phyloP scores from a whole-genome alignment of 2,113 vertebrate species.

The Gymnarchus niloticus region DNA sequence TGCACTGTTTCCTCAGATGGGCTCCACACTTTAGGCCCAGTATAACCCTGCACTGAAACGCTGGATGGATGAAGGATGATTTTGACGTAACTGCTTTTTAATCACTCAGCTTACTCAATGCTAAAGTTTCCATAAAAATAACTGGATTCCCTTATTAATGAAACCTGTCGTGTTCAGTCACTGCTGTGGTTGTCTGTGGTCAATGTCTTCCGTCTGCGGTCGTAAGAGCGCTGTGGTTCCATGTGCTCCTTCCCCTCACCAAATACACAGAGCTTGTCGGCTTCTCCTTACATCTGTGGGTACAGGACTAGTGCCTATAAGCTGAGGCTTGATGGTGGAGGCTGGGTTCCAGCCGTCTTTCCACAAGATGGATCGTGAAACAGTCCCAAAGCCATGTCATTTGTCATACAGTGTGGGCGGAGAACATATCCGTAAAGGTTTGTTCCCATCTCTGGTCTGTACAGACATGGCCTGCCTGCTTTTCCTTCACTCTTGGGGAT shows the following conservation, averaged over 20 bases:
- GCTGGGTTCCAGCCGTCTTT: not conserved
- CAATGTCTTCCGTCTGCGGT: not conserved
- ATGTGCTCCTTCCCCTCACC: not conserved
- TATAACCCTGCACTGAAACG: too few relatives aligned
- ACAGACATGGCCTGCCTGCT: not conserved
- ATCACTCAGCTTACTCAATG: too few relatives aligned
- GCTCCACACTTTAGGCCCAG: too few relatives aligned
- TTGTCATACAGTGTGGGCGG: not conserved
- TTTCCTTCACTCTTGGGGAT: not conserved
- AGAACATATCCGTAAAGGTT: not conserved
- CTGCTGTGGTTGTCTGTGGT: not conserved
- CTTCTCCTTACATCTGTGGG: not conserved
- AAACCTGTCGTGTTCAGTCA: too few relatives aligned
- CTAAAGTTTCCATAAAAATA: too few relatives aligned
- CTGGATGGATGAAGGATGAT: too few relatives aligned
- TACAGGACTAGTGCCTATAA: not conserved
- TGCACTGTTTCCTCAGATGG: too few relatives aligned
- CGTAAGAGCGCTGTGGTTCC: not conserved
- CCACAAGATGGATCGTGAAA: not conserved
- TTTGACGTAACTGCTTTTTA: too few relatives aligned
- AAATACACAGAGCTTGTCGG: not conserved
- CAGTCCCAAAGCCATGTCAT: not conserved
- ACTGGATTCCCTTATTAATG: too few relatives aligned
- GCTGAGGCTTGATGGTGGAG: not conserved
- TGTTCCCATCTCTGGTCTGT: not conserved